Base-by-base conservation (phyloP, 2,113 vertebrate genomes). In the Paradisaea rubra region DNA sequence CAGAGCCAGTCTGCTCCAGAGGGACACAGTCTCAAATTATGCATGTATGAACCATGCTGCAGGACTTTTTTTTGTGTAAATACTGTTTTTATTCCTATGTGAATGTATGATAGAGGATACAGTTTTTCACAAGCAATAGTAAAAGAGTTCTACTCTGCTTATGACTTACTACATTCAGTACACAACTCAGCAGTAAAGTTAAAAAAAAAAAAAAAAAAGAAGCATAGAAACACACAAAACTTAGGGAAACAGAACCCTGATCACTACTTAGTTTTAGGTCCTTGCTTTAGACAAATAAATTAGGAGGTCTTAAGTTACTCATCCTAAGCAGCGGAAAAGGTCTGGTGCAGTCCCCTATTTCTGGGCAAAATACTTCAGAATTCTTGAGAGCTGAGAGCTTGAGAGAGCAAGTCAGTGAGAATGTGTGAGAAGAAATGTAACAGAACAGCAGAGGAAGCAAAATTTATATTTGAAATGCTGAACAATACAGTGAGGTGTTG, bases 401-500 rank as follows among this genome's bases (percentile, higher is more conserved):
- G 54, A 69, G 39, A 86, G 45, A 84, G 17, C 22, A 77, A 81
- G 49, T 7, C 19, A 74, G 35, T 65, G 37, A 81, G 57, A 79
- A 78, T 17, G 11, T 57, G 49, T 85, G 78, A 96, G 73, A 82
- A 91, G 28, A 94, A 92, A 81, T 76, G 45, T 65, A 84, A 89
- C 70, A 80, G 91, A 86, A 94, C 10, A 89, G 30, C 31, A 65
- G 35, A 94, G 50, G 24, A 89, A 94, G 49, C 9, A 77, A 93
- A 94, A 86, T 60, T 79, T 68, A 15, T 85, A 17, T 80, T 72
- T 85, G 70, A 91, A 94, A 89, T 69, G 57, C 28, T 79, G 77
- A 92, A 88, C 57, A 84, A 82, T 76, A 81, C 24, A 74, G 49
- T 54, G 53, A 91, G 87, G 70, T 81, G 81, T 86, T 96, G 78